Evolutionary conservation across 2,113 vertebrate species (phyloP), one percentile per base, ranked within the genome.

Genomic region (Enhydra lutris): DNA sequence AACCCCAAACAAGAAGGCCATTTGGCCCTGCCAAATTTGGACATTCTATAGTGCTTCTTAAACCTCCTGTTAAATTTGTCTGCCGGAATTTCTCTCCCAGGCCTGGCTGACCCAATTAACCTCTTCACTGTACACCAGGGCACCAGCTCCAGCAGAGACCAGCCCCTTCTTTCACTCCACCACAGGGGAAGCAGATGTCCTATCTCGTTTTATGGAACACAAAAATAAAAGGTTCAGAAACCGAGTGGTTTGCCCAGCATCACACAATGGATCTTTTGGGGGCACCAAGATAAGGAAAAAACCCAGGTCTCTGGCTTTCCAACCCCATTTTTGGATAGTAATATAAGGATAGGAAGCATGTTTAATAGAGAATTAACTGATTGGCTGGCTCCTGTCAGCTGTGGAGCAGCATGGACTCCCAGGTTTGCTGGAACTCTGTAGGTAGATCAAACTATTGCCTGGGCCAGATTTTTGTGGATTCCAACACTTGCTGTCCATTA

Each of bases 251-350:
- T 91, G 36, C 13, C 45, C 12, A 23, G n/a, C 14, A 86, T 69
- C 11, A 23, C 7, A 73, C 15, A 57, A 8, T 2, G 10, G 86
- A 73, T 42, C 29, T 78, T 65, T 73, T 1, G 7, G 42, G 63
- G 42, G 8, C 23, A 63, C 17, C 23, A 36, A 79, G 63, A 81
- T 71, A 12, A 63, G 34, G 92, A 76, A 95, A 76, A 93, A 52
- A 15, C 10, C 31, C 55, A 50, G 39, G 15, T 86, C 6, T 52
- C 34, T 89, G 36, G 29, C 24, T 94, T 52, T n/a, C 50, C 17
- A 45, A 18, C 5, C 12, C 31, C 9, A 29, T 82, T 71, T 50
- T 59, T 61, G 17, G 36, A 29, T 3, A 7, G 20, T 10, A 39
- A 20, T 23, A 20, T 24, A 26, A 89, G 42, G 21, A 20, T 79